Conservation (phyloP, 2,888 invertebrate genomes). For the Heliconius ethilla region DNA sequence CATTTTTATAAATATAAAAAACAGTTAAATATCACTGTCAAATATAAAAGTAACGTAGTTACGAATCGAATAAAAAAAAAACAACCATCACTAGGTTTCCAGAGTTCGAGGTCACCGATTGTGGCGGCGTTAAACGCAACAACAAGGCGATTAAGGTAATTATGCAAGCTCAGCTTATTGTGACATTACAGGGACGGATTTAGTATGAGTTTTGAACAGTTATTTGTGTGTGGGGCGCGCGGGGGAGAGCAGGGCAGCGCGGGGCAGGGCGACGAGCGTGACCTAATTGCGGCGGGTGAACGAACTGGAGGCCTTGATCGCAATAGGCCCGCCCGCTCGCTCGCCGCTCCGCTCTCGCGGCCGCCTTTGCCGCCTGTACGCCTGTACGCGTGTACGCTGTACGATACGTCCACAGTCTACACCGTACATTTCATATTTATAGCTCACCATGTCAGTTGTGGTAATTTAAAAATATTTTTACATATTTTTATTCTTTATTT, state of each 20-base stretch:
- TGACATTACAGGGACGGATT: constrained; percentile 75
- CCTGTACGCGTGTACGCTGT: constrained; percentile 47
- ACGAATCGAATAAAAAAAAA: background rate
- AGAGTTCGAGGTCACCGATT: constrained; percentile 37
- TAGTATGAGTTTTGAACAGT: constrained; percentile 70
- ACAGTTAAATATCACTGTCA: background rate
- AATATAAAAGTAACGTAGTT: background rate
- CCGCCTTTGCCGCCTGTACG: constrained; percentile 49
- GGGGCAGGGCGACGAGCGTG: constrained; percentile 69
- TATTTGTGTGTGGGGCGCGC: constrained; percentile 69
- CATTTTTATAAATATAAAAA: background rate
- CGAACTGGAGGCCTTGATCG: constrained; percentile 81
- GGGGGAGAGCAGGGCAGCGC: constrained; percentile 58
- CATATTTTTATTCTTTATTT: background rate
- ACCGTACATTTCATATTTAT: constrained; percentile 13
- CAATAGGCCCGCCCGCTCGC: constrained; percentile 61
- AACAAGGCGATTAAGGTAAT: constrained; percentile 43
- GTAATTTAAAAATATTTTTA: constrained; percentile 1
- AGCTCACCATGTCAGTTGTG: constrained; percentile 3
- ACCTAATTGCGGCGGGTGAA: constrained; percentile 79
- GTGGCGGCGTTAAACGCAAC: constrained; percentile 18
- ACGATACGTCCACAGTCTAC: background rate
- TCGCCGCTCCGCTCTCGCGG: constrained; percentile 45
- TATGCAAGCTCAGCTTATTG: constrained; percentile 52
- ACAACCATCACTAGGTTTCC: constrained; percentile 18